These are phyloP conservation scores for Lophura nycthemera DNA, from an alignment of 2,113 vertebrate species.

Conservation along the genomic window DNA sequence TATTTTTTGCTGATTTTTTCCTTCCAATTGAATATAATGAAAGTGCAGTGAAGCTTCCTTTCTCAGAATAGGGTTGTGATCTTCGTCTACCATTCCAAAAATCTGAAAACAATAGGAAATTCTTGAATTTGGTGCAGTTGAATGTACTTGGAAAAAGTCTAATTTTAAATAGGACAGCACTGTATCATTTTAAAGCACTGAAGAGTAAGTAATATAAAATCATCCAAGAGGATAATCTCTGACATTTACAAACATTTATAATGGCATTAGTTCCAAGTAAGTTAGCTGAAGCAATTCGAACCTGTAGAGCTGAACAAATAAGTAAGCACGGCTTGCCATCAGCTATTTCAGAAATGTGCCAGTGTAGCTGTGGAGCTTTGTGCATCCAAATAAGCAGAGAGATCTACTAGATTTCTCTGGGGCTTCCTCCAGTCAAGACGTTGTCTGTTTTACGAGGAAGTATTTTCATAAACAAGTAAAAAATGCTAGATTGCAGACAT, in stretches of 20 bases:
- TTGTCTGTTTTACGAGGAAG: neutral
- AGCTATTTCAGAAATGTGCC: slow-evolving; percentile 12
- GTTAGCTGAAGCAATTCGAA: slow-evolving; percentile 48
- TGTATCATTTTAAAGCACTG: slow-evolving; percentile 33
- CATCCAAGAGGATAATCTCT: slow-evolving; percentile 55
- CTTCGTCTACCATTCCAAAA: neutral
- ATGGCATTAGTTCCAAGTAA: slow-evolving; percentile 54
- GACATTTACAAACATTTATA: slow-evolving; percentile 66
- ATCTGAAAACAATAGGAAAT: neutral
- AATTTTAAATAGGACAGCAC: slow-evolving; percentile 15
- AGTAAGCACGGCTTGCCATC: neutral
- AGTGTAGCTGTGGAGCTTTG: neutral
- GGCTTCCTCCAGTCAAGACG: neutral
- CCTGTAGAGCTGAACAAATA: slow-evolving; percentile 52
- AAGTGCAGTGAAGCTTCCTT: neutral
- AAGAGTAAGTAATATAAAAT: slow-evolving; percentile 38
- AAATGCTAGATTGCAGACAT: neutral
- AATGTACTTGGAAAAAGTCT: neutral
- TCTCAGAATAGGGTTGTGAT: neutral
- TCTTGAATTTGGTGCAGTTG: neutral
- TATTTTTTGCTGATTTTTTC: neutral
- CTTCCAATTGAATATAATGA: neutral
- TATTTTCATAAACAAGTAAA: neutral
- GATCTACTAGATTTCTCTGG: neutral
- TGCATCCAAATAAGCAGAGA: neutral